These are phyloP conservation scores for Drosophila mimica DNA, from an alignment of 2,888 invertebrate species.

Conservation along the genomic window DNA sequence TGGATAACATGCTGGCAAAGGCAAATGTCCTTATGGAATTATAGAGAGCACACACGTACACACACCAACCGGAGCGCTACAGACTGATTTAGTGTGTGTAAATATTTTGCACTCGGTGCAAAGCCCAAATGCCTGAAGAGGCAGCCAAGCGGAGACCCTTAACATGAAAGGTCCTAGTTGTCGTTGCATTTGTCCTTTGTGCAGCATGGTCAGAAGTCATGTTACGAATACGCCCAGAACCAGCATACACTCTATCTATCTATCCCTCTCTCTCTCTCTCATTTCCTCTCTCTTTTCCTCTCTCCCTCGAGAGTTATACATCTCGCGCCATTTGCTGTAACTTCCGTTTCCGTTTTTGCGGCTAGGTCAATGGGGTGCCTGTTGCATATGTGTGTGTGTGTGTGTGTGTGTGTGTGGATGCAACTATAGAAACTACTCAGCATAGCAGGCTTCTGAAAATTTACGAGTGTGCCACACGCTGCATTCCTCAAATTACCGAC, in stretches of 20 bases:
- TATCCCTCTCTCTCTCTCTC: neutral
- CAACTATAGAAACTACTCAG: constrained; percentile 53
- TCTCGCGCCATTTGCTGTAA: constrained; percentile 74
- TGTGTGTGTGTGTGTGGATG: constrained; percentile 19
- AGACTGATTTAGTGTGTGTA: constrained; percentile 77
- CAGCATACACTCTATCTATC: neutral
- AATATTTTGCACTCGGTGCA: constrained; percentile 72
- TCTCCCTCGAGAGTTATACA: neutral
- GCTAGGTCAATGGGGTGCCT: constrained; percentile 45
- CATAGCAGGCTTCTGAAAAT: constrained; percentile 64
- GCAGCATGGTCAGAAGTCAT: constrained; percentile 61
- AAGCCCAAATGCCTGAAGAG: constrained; percentile 31
- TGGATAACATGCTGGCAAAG: constrained; percentile 2
- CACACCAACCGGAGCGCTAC: constrained; percentile 9
- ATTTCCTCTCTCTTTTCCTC: neutral
- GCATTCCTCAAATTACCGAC: constrained; percentile 80
- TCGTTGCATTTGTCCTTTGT: constrained; percentile 55
- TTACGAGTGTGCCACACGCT: constrained; percentile 67
- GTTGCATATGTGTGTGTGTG: constrained; percentile 23
- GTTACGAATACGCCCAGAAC: constrained; percentile 53
- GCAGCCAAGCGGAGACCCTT: constrained; percentile 51
- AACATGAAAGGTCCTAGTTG: constrained; percentile 55
- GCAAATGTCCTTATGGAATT: constrained; percentile 25
- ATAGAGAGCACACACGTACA: constrained; percentile 24
- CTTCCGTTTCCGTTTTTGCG: constrained; percentile 71